Evolutionary conservation across 2,113 vertebrate genomes (phyloP).

Genomic region (Microcebus murinus): DNA sequence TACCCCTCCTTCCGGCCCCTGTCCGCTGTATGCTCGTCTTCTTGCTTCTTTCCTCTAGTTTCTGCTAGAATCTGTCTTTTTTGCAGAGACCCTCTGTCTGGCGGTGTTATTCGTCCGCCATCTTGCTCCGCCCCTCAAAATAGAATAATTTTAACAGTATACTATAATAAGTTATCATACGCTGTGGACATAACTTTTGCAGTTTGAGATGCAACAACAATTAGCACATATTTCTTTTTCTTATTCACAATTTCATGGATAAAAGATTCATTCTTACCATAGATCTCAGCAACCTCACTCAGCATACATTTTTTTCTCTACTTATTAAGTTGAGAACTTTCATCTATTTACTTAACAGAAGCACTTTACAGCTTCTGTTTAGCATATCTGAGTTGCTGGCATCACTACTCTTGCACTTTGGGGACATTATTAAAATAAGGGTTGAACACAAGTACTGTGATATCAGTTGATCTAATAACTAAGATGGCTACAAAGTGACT

Average conservation of each 20-base stretch:
- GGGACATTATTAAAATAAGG: neutral
- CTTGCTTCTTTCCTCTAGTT: no score
- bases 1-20: no score
- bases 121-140: no score
- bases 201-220: neutral
- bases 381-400: neutral
- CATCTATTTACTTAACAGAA: neutral
- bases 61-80: no score
- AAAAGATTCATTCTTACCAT: neutral
- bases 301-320: neutral
- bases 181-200: neutral
- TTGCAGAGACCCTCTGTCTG: no score
- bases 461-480: neutral
- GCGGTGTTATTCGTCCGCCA: no score
- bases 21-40: no score
- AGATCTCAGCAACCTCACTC: neutral
- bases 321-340: neutral
- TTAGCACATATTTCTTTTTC: neutral
- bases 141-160: no score
- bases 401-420: neutral
- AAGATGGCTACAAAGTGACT: neutral
- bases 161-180: neutral
- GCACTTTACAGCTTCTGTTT: neutral
- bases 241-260: neutral
- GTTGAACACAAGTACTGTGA: neutral